Evolutionary conservation across 2,113 vertebrate genomes (phyloP).

Genomic region (Myanophis thanlyinensis): DNA sequence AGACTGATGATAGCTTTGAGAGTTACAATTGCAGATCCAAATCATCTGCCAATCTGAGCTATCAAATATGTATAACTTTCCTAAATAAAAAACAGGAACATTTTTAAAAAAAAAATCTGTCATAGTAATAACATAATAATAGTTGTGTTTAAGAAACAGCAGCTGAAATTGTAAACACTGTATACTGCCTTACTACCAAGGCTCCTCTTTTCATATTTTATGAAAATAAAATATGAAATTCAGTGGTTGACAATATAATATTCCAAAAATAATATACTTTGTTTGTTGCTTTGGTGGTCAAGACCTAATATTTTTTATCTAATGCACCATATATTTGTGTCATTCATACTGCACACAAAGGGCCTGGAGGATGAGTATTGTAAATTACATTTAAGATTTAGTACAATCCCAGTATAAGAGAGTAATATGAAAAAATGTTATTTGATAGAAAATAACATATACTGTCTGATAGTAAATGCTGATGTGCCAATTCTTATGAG

Average conservation of each 20-base stretch:
- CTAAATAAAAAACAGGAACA: background rate
- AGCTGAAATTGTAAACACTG: background rate
- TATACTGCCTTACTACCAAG: background rate
- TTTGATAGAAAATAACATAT: background rate
- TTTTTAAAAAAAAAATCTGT: background rate
- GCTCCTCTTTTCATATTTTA: background rate
- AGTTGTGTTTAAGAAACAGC: background rate
- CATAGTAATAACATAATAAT: background rate
- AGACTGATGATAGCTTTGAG: background rate
- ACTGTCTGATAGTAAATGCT: background rate
- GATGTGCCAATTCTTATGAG: slow-evolving; percentile 1
- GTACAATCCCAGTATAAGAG: background rate
- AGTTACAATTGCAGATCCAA: background rate
- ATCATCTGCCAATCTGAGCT: background rate
- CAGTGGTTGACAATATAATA: background rate
- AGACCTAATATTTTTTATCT: background rate
- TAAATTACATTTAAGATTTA: background rate
- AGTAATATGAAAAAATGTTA: slow-evolving; percentile 14
- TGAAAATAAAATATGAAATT: background rate
- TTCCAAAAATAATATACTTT: slow-evolving; percentile 3
- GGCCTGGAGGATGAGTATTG: background rate
- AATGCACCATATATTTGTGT: background rate
- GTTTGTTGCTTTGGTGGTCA: background rate
- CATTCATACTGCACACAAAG: background rate
- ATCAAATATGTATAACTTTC: background rate